A percentile compares a stretch with the other conserved stretches of the same genome.
Conservation (phyloP, 2,888 invertebrate species). For the Leucophenga montana region DNA sequence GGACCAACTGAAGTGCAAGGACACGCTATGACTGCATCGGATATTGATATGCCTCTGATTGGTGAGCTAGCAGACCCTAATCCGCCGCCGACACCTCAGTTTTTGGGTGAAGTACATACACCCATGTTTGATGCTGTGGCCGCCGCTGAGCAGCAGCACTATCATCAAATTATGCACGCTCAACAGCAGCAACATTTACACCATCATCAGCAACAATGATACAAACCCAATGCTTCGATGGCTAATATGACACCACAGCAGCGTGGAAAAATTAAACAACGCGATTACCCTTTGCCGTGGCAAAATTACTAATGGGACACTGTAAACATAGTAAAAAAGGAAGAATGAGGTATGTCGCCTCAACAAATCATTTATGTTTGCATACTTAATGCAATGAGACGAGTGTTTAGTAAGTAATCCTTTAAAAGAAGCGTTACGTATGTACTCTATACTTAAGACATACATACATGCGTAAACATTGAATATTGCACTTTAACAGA, state of each 20-base stretch:
- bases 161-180: slow-evolving; percentile 59
- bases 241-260: slow-evolving; percentile 24
- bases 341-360: too few relatives aligned
- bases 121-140: slow-evolving; percentile 70
- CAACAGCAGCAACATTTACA: slow-evolving; percentile 50
- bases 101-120: slow-evolving; percentile 68
- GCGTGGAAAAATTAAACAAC: slow-evolving; percentile 57
- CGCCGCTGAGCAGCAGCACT: slow-evolving; percentile 68
- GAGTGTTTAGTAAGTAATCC: too few relatives aligned
- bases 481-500: slow-evolving; percentile 43
- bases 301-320: slow-evolving; percentile 53
- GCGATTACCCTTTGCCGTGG: slow-evolving; percentile 64
- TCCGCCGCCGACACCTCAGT: slow-evolving; percentile 68
- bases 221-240: slow-evolving; percentile 41
- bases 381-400: too few relatives aligned
- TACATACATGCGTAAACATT: slow-evolving; percentile 45
- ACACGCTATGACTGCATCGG: slow-evolving; percentile 54
- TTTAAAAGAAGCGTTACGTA: too few relatives aligned
- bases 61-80: slow-evolving; percentile 67
- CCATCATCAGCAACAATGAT: slow-evolving; percentile 57
- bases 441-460: too few relatives aligned
- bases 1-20: slow-evolving; percentile 45
- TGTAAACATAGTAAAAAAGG: too few relatives aligned
- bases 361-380: too few relatives aligned
- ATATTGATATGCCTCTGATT: slow-evolving; percentile 69